Base-by-base conservation (phyloP, 2,113 vertebrate species). In the Barnardius zonarius region DNA sequence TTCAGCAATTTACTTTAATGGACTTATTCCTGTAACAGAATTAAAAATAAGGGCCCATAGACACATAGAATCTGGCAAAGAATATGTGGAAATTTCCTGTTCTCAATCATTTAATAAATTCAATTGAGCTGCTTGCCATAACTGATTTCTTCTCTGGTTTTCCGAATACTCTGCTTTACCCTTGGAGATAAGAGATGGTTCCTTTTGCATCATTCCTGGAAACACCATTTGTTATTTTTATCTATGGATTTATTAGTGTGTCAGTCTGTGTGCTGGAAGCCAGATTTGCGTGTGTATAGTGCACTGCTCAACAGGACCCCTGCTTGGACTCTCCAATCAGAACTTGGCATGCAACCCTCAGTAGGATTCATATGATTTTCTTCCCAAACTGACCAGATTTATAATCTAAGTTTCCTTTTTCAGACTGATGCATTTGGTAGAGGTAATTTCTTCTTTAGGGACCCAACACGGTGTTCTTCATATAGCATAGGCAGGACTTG, bases 211-310 rank as follows among this genome's bases (percentile, higher is more conserved):
- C 66, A 73, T 24, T 81, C 69, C 61, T 93, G 52, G 73, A 94
- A 96, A 91, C 43, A 52, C 11, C 30, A 48, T 75, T 82, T 74
- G 35, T 88, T 96, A 93, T 78, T 93, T 95, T 91, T 84, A 66
- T 35, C 30, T 64, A 43, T 51, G 39, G 69, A 55, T 77, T 83
- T 86, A 75, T 92, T 82, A 91, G 37, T 3, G 1, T 49, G 52
- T 79, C 77, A 57, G 33, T 81, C 55, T 35, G n/a, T 57, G 46
- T 37, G n/a, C 59, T 91, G n/a, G 39, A 95, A 93, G 57, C n/a
- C 57, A 69, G 74, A 57, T 76, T 84, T 25, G 49, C 75, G 39
- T 66, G 13, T 69, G 52, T 25, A 7, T 59, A 55, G 61, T 9
- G 11, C 44, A 74, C 41, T 33, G 15, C 48, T 91, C 48, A 52